Evolutionary conservation across 2,888 invertebrate genomes (phyloP), one percentile per base, ranked within the genome.

Genomic region (Pristionchus japonicus): DNA sequence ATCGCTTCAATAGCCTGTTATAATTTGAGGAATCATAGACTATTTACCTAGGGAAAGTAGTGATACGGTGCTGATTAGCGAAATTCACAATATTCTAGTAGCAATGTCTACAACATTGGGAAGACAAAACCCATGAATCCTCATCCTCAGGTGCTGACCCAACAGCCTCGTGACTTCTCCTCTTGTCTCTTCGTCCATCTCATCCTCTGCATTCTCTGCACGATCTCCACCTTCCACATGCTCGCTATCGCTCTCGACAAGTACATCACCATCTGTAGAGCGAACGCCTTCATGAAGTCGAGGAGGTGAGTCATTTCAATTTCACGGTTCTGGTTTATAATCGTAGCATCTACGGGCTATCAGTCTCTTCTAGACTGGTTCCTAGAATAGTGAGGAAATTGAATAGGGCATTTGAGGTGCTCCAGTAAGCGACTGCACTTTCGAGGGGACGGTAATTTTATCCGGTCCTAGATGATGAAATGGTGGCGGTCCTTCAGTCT

Each of bases 191-290:
- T 92, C 77, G 92, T 94, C 17, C 93, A 94, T 88, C 87, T 94
- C 15, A 92, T 93, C 34, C 88, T 94, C 23, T 93, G 94, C 89
- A 91, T 93, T 84, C 90, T 94, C 13, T 94, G 94, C 88, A 94
- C 94, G 13, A 92, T 94, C 61, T 92, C 92, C 77, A 94, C 93
- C 13, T 93, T 94, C 89, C 94, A 94, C 88, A 91, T 94, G 91
- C 88, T 94, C 43, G 93, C 93, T 64, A 94, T 94, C 57, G 93
- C 94, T n/a, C 84, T 94, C 86, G 94, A 94, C 90, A 94, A 93
- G 88, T 93, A 93, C 89, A 89, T 94, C 61, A 93, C 93, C 43
- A 94, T 94, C 86, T 94, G 94, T 89, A 91, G 92, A 70, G 89
- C 90, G 64, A 91, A 91, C 88, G 91, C 89, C 34, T 84, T 92